Base-by-base conservation (phyloP, 2,888 invertebrate species). In the Hipparchia semele region DNA sequence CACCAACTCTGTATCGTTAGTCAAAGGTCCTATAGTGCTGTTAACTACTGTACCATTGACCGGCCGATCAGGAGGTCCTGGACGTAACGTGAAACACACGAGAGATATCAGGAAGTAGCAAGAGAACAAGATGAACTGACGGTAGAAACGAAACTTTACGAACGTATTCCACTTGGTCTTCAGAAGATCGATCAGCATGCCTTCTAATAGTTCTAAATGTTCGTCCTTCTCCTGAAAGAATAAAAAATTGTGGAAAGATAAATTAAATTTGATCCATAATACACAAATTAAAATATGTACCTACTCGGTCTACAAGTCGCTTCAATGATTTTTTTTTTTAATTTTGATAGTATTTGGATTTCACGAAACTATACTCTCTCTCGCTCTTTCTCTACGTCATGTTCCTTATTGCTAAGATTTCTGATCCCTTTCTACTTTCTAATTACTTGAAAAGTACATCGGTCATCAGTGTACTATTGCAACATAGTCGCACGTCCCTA, bases 131-230 rank as follows among this genome's bases (percentile, higher is more conserved):
- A 97, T 96, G 87, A 99, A 99, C 85, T 99, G 98, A 6, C 97
- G 95, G 88, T 99, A 99, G 90, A 99, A 99, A 75, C 99, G 98
- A 77, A 96, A 97, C 90, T 98, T 98, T 2, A 98, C 98, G 87
- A 99, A 99, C 0, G 99, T 97, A 83, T 99, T 98, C 99, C 99
- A 99, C 94, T 99, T 99, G 3, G 99, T 98, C 85, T 98, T 97
- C 10, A 99, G 91, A 13, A 99, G 95, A 87, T 99, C 98, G 33
- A 99, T 98, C 64, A 99, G 92, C 80, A 99, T 96, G 0, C 99
- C 99, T 86, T 99, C 99, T 93, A 99, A 95, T 70, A 99, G 94
- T 81, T 99, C 98, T 81, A 99, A 94, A 92, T 99, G 99, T 84
- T 98, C 98, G 80, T 97, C 96, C 92, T 97, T 98, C 83, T 98